A percentile compares a stretch with the other conserved stretches of the same genome.
phyloP scores from a whole-genome alignment of 2,888 invertebrate genomes.

The Zonitis immaculata region DNA sequence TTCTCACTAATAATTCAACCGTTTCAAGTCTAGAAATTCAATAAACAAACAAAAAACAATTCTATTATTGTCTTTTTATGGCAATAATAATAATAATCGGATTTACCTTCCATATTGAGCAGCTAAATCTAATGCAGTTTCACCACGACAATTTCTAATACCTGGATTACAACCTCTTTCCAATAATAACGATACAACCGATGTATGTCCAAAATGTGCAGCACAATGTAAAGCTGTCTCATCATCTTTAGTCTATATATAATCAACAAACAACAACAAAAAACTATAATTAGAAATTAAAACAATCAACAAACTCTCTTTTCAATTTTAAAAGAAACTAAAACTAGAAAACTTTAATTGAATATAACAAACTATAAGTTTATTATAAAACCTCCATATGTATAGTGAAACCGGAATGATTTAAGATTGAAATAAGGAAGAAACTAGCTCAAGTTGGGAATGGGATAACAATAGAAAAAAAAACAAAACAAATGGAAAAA shows the following conservation, averaged over 20 bases:
- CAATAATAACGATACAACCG: slow-evolving; percentile 76
- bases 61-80: no score
- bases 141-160: slow-evolving; percentile 79
- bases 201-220: slow-evolving; percentile 87
- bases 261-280: slow-evolving; percentile 29
- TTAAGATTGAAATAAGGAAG: slow-evolving; percentile 2
- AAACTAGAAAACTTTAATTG: slow-evolving; percentile 13
- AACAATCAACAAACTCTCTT: not conserved
- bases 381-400: slow-evolving; percentile 1
- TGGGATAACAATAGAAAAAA: not conserved
- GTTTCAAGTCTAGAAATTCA: slow-evolving; percentile 71
- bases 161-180: slow-evolving; percentile 84
- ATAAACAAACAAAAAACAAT: no score
- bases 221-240: slow-evolving; percentile 93
- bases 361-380: slow-evolving; percentile 17
- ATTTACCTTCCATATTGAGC: slow-evolving; percentile 81
- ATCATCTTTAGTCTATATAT: slow-evolving; percentile 80
- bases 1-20: slow-evolving; percentile 78
- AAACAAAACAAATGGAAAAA: no score
- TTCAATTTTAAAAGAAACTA: slow-evolving; percentile 2
- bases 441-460: not conserved
- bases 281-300: not conserved
- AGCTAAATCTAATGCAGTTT: slow-evolving; percentile 91
- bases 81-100: no score
- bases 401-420: not conserved